Percentiles rank a stretch among this genome's conserved stretches.
These are phyloP conservation scores for Chloebia gouldiae DNA, from an alignment of 2,113 vertebrate genomes.

Conservation along the genomic window DNA sequence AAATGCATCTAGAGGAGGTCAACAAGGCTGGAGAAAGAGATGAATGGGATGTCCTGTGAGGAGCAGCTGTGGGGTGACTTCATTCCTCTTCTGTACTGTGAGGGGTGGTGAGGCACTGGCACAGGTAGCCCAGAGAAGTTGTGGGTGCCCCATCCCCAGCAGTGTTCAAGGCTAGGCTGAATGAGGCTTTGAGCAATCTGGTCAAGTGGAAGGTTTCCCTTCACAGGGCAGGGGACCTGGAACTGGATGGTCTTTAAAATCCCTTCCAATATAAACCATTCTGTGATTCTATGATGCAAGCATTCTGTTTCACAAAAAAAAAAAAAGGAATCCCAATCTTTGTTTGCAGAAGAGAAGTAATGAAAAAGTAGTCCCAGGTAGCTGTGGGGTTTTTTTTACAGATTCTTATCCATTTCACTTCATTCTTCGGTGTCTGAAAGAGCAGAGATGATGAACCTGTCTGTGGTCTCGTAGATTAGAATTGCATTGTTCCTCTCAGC, in stretches of 20 bases:
- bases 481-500: neutral
- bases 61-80: rapidly evolving
- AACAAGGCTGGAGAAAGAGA: neutral
- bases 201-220: neutral
- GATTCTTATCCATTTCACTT: neutral
- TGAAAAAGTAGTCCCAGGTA: neutral
- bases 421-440: neutral
- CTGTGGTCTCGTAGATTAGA: neutral
- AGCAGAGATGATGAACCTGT: neutral
- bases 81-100: neutral
- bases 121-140: neutral
- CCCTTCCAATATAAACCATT: neutral
- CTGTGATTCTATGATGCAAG: neutral
- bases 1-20: rapidly evolving
- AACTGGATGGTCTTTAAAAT: neutral
- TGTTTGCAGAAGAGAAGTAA: neutral
- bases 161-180: neutral
- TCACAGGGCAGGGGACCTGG: too few species aligned
- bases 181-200: neutral
- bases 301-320: neutral
- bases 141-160: neutral
- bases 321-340: neutral
- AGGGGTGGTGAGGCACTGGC: too few species aligned
- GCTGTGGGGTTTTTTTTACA: neutral
- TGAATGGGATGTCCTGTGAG: neutral